Base-by-base conservation (phyloP, 2,797 vertebrate species). In the Pseudomugil tenellus region DNA sequence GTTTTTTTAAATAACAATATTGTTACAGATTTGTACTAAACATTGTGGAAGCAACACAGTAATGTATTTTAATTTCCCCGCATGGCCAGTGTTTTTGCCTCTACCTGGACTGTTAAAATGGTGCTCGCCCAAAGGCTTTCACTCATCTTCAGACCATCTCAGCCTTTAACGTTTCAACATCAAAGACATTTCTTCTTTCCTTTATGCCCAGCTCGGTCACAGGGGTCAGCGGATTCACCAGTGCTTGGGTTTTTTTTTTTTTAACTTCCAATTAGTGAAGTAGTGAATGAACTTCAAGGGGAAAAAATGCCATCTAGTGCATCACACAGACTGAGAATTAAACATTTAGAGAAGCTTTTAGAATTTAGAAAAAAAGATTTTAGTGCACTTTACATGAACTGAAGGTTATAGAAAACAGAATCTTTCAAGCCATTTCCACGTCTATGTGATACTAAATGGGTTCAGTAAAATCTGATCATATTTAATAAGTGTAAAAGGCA, bases 241-340 rank as follows among this genome's bases (percentile, higher is more conserved):
- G 37, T 58, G 55, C 57, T 37, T 14, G 11, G 25, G 29, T 54
- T 69, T 61, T 71, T 60, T 48, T n/a, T n/a, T n/a, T n/a, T n/a
- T n/a, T n/a, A n/a, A 55, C 12, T 14, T 66, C 75, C 72, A 82
- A 82, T 82, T 84, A 79, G 66, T 31, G 26, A 28, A 58, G 41
- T 43, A 21, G 6, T 8, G 29, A 17, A 54, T 64, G 29, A 74
- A 77, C 67, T 65, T 37, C 59, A 31, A 3, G 26, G 0, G 2
- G 1, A 0, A n/a, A 41, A 41, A 41, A 17, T 4, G 16, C 46
- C n/a, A 49, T 51, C 3, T 14, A 26, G 5, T 7, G 16, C 17
- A 6, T 41, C n/a, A n/a, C 39, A 25, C 5, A 8, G 26, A 25
- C 48, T 26, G 23, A 23, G 39, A 41, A 41, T 41, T 6, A 61